phyloP scores from a whole-genome alignment of 2,797 vertebrate genomes.

The Caiman crocodilus region DNA sequence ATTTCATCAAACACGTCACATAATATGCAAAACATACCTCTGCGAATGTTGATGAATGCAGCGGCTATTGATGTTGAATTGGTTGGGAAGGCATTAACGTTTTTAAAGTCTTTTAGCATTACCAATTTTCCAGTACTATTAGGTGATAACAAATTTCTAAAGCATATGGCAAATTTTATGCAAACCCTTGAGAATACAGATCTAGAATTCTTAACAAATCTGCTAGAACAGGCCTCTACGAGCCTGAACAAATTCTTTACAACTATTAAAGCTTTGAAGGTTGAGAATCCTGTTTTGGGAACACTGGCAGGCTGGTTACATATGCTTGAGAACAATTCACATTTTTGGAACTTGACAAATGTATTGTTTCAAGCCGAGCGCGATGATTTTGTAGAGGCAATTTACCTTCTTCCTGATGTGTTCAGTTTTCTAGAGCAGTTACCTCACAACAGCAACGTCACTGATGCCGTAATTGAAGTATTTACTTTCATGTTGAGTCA shows the following conservation, averaged over 20 bases:
- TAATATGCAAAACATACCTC: neutral
- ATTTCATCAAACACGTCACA: slow-evolving; percentile 32
- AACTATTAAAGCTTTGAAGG: slow-evolving; percentile 8
- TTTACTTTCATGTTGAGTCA: slow-evolving; percentile 66
- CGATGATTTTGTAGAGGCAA: neutral
- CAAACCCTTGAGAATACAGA: slow-evolving; percentile 32
- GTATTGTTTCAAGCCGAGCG: slow-evolving; percentile 54
- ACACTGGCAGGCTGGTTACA: slow-evolving; percentile 56
- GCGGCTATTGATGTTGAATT: slow-evolving; percentile 39
- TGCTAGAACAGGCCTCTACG: slow-evolving; percentile 49
- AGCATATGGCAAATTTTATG: slow-evolving; percentile 21
- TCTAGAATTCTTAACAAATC: slow-evolving; percentile 43
- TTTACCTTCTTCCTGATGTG: slow-evolving; percentile 43
- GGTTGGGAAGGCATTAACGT: slow-evolving; percentile 27
- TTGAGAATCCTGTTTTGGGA: neutral
- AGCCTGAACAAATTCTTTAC: slow-evolving; percentile 51
- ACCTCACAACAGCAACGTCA: slow-evolving; percentile 55
- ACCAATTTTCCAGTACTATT: neutral
- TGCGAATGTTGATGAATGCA: slow-evolving; percentile 4
- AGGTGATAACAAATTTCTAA: neutral
- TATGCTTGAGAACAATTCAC: slow-evolving; percentile 12
- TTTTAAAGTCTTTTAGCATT: slow-evolving; percentile 24
- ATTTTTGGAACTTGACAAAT: slow-evolving; percentile 62
- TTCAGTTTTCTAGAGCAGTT: slow-evolving; percentile 47
- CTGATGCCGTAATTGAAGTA: slow-evolving; percentile 62